Evolutionary conservation across 1,140 invertebrate genomes (phyloP).

Genomic region (Listronotus oregonensis): DNA sequence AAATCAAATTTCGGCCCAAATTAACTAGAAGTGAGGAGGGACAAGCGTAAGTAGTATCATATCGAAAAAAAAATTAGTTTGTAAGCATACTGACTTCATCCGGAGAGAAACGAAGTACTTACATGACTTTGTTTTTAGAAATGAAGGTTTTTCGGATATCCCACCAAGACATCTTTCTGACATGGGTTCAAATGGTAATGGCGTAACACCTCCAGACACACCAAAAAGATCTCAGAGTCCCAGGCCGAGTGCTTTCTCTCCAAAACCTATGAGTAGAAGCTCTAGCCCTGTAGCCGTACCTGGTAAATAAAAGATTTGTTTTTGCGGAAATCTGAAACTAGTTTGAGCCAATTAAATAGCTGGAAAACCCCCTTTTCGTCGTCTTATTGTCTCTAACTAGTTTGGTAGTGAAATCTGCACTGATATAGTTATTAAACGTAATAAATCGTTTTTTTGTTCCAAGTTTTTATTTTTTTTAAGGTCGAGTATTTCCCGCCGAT

Average conservation of each 20-base stretch:
- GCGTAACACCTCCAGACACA: conserved; percentile 74
- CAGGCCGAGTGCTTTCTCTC: conserved; percentile 56
- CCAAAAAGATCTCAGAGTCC: conserved; percentile 65
- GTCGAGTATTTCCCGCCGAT: conserved; percentile 47
- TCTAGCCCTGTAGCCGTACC: conserved; percentile 67
- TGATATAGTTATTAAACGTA: too few species aligned
- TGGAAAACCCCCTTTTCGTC: too few species aligned
- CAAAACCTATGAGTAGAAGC: conserved; percentile 61
- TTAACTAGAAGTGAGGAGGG: conserved; percentile 71
- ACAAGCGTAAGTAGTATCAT: conserved; percentile 60
- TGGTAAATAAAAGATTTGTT: conserved; percentile 30
- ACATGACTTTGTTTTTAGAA: conserved; percentile 5
- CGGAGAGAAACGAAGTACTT: too few species aligned
- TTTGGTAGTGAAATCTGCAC: too few species aligned
- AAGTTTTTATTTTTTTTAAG: conserved; percentile 10
- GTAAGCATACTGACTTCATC: too few species aligned
- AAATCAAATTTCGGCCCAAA: conserved; percentile 70
- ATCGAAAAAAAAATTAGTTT: too few species aligned
- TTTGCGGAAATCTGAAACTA: too few species aligned
- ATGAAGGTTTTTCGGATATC: conserved; percentile 27
- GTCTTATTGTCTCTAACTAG: too few species aligned
- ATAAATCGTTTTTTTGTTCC: too few species aligned
- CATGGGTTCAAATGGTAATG: conserved; percentile 77
- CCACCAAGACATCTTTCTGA: conserved; percentile 55
- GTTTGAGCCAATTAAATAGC: too few species aligned